Percentiles rank a stretch among this genome's conserved stretches.
phyloP scores from a whole-genome alignment of 2,113 vertebrate species.

The Xenopus borealis region DNA sequence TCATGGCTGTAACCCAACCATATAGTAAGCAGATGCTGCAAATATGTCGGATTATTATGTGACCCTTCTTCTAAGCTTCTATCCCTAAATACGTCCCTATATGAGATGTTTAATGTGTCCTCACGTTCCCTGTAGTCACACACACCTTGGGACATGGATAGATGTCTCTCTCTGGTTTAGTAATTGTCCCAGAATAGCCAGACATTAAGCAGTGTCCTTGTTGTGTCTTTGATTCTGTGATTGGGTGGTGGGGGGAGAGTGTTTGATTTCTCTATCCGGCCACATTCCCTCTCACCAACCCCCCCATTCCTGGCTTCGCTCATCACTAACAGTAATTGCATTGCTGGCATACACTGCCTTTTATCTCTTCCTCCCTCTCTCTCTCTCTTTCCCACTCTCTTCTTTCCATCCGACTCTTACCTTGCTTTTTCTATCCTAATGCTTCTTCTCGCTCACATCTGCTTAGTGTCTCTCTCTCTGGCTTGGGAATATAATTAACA shows the following conservation, averaged over 20 bases:
- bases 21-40: too few species aligned
- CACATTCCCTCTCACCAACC: slow-evolving; percentile 24
- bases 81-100: too few species aligned
- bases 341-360: slow-evolving; percentile 33
- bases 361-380: slow-evolving; percentile 23
- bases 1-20: too few species aligned
- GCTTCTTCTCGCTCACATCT: not conserved
- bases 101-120: not conserved
- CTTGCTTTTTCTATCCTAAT: not conserved
- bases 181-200: slow-evolving; percentile 35
- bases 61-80: too few species aligned
- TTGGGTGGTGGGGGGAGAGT: not conserved
- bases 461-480: not conserved
- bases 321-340: slow-evolving; percentile 41
- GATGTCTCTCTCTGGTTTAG: slow-evolving; percentile 7
- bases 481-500: not conserved
- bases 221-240: slow-evolving; percentile 38
- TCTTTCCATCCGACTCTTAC: slow-evolving; percentile 10
- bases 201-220: slow-evolving; percentile 30
- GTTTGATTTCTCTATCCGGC: slow-evolving; percentile 19
- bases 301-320: slow-evolving; percentile 3
- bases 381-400: not conserved
- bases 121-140: not conserved
- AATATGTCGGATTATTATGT: too few species aligned
- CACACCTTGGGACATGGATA: not conserved